phyloP scores from a whole-genome alignment of 2,797 vertebrate genomes.

The Falco naumanni region DNA sequence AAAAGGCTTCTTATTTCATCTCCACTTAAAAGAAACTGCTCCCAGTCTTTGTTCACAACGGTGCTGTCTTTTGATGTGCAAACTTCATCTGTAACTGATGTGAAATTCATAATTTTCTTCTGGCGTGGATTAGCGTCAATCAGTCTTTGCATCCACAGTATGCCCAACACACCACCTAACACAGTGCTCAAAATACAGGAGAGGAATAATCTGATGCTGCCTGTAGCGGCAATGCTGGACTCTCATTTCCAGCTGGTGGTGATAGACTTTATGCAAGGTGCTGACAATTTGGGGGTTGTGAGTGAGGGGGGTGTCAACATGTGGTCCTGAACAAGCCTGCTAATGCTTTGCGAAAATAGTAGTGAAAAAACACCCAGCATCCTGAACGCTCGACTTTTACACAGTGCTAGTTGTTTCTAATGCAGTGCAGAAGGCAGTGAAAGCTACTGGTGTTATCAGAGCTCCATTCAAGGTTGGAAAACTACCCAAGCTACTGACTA shows the following conservation, averaged over 20 bases:
- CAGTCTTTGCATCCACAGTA: neutral
- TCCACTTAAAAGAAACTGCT: neutral
- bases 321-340: neutral
- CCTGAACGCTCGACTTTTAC: neutral
- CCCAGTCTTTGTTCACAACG: neutral
- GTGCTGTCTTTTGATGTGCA: neutral
- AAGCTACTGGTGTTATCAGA: conserved; percentile 28
- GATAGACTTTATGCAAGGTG: neutral
- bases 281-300: neutral
- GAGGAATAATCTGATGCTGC: neutral
- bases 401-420: neutral
- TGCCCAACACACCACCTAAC: neutral
- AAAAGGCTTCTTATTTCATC: neutral
- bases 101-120: neutral
- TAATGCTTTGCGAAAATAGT: neutral
- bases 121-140: fast-evolving
- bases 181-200: neutral
- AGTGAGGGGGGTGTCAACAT: neutral
- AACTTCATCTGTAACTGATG: neutral
- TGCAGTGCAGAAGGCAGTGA: neutral
- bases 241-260: neutral
- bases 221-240: neutral
- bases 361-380: neutral
- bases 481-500: neutral
- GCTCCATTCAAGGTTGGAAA: neutral